Base-by-base conservation (phyloP, 2,113 vertebrate genomes). In the Chitala chitala region DNA sequence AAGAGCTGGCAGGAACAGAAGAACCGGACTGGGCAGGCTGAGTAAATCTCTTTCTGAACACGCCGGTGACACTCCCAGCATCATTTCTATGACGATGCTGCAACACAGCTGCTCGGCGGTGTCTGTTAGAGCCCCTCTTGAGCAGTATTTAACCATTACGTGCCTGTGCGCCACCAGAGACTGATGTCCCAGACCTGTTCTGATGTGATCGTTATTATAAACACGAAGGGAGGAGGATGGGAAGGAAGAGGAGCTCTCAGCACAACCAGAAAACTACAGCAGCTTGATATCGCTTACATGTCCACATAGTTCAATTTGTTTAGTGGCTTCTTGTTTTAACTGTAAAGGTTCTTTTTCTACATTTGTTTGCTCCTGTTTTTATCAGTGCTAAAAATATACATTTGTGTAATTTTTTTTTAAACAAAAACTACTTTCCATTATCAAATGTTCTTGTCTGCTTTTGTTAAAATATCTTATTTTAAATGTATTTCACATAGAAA, bases 1-100 rank as follows among this genome's bases (percentile, higher is more conserved):
- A 98, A 92, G 84, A 90, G 81, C 77, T 99, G 96, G 96, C 94
- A 98, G 80, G 92, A 91, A 42, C 93, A 83, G 74, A 98, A 94
- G 86, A 86, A 77, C 73, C 84, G 86, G 77, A 46, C 81, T 26
- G 79, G 88, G 0, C 89, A 93, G 75, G 68, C 76, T 12, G 68
- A 85, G 76, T 83, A 75, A 72, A 31, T 26, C 31, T 5, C 8
- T 17, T 8, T 2, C 5, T 26, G 17, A 3, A 55, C 33, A 48
- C 17, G 7, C 13, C 1, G 8, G 53, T 9, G 5, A 20, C 9
- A 38, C 38, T 24, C 6, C 42, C 54, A 40, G n/a, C 31, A 50
- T 8, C 3, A 13, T 33, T 63, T 7, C 56, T 56, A 13, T 12
- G 61, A 40, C 31, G 5, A 24, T 71, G 3, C 38, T 22, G 38